Base-by-base conservation (phyloP, 92 coral and sea anemone species). In the Pocillopora grandis region DNA sequence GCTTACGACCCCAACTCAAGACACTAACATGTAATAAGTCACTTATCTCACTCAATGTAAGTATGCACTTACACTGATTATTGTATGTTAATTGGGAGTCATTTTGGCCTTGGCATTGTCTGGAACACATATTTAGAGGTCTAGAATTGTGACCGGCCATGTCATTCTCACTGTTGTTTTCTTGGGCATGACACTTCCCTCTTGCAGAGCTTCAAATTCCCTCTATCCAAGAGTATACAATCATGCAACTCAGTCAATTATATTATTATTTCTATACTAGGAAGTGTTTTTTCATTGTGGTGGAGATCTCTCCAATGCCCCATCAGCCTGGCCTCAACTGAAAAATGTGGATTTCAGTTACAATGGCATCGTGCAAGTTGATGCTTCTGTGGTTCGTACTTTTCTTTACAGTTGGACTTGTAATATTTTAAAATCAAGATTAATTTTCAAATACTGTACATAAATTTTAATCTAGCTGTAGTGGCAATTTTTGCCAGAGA, bases 251-350 rank as follows among this genome's bases (percentile, higher is more conserved):
- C 12, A 66, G 27, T 9, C 1, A 7, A 64, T 21, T 31, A 52
- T 49, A 49, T 58, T 12, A 16, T 20, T 27, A 15, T 82, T 36
- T 17, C 68, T 55, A 35, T 42, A 42, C 52, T 85, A 94, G 94
- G 95, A 97, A 84, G 97, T 94, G n/a, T 80, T 97, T 75, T 88
- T 94, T 8, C 84, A 90, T 57, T 95, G 94, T 90, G 98, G 99
- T 68, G 98, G 98, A 17, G 94, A 89, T 86, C 95, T 87, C 37
- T 84, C 90, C 70, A 92, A 93, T 71, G 89, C 94, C 1, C 94
- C 92, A 27, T 91, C 93, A 84, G 77, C 92, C 19, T 97, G 99
- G 99, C 92, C 93, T 12, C 85, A 79, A 16, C 85, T 97, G 77
- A 86, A 86, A 81, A 91, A 85, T 80, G 95, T 75, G 36, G 91